Evolutionary conservation across 2,113 vertebrate genomes (phyloP), one percentile per base, ranked within the genome.

Genomic region (Callocephalon fimbriatum): DNA sequence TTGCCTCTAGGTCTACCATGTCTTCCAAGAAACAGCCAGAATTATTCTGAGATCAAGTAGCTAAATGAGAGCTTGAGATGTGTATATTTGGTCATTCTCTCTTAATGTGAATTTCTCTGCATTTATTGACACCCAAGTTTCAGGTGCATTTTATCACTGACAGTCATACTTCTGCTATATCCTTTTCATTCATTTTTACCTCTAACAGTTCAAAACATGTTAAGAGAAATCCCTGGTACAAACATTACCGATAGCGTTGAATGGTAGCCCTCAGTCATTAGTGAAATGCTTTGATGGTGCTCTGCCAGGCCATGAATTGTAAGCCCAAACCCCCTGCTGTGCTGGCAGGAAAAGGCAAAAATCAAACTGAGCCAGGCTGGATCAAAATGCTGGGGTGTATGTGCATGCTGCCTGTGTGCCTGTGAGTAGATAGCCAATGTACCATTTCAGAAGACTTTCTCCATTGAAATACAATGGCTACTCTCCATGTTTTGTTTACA

Each of bases 361-460:
- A 15, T 3, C 19, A 1, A 38, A 40, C 12, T 5, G 18, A 51
- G 63, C 48, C 45, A 40, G 58, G 35, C 10, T 0, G 15, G 73
- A 62, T 17, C n/a, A 29, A 3, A 70, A 22, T 1, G 17, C 71
- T 27, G 56, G 18, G 9, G 40, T 19, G 66, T 1, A 42, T 2
- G 10, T 0, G 0, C 2, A 26, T 10, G 5, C 62, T 5, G 3
- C 56, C 59, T 19, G 20, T 7, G 56, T 40, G 80, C 26, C 47
- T 21, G 11, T 1, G 29, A 62, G 2, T 2, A 26, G 11, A 48
- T 26, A 19, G 25, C 14, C 31, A 32, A 21, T 0, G 4, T 0
- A 14, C 17, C 8, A 4, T 6, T 75, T 23, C 66, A 61, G 42
- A 76, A 54, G 42, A 53, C 7, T 18, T 21, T 61, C 27, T 23